These are phyloP conservation scores for Grammomys dolichurus DNA, from an alignment of 2,113 vertebrate genomes.

Conservation along the genomic window DNA sequence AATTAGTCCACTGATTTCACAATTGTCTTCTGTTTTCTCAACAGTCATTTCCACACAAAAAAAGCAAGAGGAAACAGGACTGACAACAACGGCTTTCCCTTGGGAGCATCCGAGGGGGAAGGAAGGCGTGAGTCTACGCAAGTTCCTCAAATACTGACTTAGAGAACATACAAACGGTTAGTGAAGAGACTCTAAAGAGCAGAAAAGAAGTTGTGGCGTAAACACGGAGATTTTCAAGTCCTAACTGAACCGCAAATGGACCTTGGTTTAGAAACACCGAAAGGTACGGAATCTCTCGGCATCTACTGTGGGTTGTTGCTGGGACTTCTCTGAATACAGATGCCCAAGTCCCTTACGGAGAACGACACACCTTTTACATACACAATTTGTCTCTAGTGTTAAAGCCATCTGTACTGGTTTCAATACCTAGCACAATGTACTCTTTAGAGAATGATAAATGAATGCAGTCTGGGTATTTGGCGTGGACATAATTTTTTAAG, in stretches of 20 bases:
- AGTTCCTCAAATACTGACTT: neutral
- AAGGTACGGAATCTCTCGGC: neutral
- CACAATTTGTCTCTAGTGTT: too few species aligned
- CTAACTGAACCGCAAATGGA: neutral
- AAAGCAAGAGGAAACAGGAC: conserved; percentile 8
- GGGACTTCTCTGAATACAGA: neutral
- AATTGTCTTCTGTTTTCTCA: conserved; percentile 59
- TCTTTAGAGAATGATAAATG: neutral
- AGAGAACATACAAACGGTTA: conserved; percentile 1
- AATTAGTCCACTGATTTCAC: conserved; percentile 72
- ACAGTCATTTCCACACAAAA: neutral
- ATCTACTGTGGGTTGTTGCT: neutral
- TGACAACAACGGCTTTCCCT: conserved; percentile 30
- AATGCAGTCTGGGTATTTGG: neutral
- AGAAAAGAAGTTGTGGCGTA: neutral
- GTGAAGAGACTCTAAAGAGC: neutral
- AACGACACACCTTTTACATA: neutral
- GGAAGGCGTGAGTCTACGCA: conserved; percentile 38
- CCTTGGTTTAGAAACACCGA: neutral
- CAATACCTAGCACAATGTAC: neutral
- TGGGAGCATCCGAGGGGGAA: neutral
- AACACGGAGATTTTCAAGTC: neutral
- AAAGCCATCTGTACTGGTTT: neutral
- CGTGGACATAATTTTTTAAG: too few species aligned
- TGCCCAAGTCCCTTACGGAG: neutral